Conservation (phyloP, 2,888 invertebrate genomes). For the Tortrix viridana region DNA sequence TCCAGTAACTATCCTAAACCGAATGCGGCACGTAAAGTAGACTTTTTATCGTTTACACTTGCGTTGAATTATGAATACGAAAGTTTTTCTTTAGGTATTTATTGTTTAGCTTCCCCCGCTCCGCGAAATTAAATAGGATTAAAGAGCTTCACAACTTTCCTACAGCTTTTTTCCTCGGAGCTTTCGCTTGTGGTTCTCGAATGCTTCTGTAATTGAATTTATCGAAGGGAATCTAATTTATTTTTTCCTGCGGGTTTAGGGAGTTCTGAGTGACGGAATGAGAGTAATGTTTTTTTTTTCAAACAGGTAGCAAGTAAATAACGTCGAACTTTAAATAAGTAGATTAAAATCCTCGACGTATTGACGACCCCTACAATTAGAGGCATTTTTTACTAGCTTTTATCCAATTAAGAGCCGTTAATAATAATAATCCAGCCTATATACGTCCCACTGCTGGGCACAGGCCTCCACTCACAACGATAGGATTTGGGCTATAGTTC, state of each 20-base stretch:
- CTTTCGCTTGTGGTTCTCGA: conserved; percentile 24
- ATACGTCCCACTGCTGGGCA: too few relatives aligned
- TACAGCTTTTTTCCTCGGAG: conserved; percentile 21
- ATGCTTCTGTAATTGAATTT: conserved; percentile 35
- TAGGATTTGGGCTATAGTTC: too few relatives aligned
- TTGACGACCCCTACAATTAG: too few relatives aligned
- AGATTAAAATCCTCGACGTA: too few relatives aligned
- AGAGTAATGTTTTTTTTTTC: conserved; percentile 6
- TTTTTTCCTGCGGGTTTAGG: conserved; percentile 25
- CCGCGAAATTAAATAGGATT: conserved; percentile 36
- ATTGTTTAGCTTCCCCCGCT: conserved; percentile 35
- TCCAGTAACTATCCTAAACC: background rate
- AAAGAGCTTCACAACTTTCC: conserved; percentile 32
- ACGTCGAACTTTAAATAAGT: too few relatives aligned
- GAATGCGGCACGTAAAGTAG: conserved; percentile 24
- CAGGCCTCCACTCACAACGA: too few relatives aligned
- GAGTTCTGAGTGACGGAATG: conserved; percentile 22
- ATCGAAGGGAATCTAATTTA: conserved; percentile 36
- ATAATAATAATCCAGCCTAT: too few relatives aligned
- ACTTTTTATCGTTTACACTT: conserved; percentile 39
- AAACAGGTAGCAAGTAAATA: too few relatives aligned
- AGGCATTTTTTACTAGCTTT: too few relatives aligned
- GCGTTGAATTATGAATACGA: conserved; percentile 38
- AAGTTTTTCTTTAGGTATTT: conserved; percentile 37
- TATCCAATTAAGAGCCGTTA: too few relatives aligned